Evolutionary conservation across 1,140 invertebrate genomes (phyloP).

Genomic region (Pachypsylla venusta): DNA sequence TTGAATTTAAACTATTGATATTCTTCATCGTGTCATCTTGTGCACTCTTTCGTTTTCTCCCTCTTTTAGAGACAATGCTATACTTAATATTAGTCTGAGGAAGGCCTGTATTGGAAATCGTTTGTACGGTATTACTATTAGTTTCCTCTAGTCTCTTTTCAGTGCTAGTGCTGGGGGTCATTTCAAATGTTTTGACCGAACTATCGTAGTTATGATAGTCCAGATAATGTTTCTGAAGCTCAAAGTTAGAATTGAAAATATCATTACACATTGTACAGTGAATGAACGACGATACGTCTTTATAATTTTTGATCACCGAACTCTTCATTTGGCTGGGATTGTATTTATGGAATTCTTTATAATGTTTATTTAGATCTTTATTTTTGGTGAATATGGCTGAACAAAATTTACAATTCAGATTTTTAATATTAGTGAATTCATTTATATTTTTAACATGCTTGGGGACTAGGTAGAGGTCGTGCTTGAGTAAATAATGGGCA

Average conservation of each 20-base stretch:
- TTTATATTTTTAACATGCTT: constrained; percentile 3
- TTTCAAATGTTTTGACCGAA: neutral
- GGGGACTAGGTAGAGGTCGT: neutral
- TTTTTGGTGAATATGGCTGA: neutral
- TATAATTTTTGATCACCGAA: constrained; percentile 4
- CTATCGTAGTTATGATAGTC: constrained; percentile 8
- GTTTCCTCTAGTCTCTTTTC: too few species aligned
- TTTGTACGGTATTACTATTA: too few species aligned
- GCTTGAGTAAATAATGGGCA: constrained; percentile 1
- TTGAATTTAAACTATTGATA: neutral
- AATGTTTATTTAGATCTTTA: constrained; percentile 1
- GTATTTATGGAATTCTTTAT: neutral
- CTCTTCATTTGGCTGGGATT: neutral
- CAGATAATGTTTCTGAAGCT: constrained; percentile 1
- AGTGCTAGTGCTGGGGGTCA: neutral
- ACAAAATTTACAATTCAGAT: constrained; percentile 1
- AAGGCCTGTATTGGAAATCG: too few species aligned
- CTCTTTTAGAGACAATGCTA: neutral
- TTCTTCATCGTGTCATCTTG: neutral
- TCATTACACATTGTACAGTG: constrained; percentile 5
- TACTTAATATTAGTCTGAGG: too few species aligned
- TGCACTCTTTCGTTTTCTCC: neutral
- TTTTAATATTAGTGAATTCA: constrained; percentile 2
- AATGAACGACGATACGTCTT: neutral
- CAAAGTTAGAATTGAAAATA: constrained; percentile 7